Percentiles rank a stretch among this genome's conserved stretches.
phyloP scores from a whole-genome alignment of 2,113 vertebrate species.

The Paralichthys olivaceus region DNA sequence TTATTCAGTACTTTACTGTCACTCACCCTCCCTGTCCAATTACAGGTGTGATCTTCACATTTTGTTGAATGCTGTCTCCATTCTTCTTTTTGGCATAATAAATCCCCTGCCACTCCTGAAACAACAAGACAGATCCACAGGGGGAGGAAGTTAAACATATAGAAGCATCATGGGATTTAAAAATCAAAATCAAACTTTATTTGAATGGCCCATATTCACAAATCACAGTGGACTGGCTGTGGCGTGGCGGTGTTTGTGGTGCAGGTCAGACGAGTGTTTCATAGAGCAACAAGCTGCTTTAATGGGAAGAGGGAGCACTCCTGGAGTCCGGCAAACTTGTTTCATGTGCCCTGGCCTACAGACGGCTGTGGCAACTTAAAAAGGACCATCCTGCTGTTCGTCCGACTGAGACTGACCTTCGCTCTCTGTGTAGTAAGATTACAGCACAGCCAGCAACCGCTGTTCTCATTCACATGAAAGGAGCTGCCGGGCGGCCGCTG shows the following conservation, averaged over 20 bases:
- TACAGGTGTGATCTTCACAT: conserved; percentile 98
- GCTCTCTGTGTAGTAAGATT: conserved; percentile 78
- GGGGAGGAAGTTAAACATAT: not conserved
- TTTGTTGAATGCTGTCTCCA: conserved; percentile 95
- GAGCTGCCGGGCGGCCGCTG: conserved; percentile 37
- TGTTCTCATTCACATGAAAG: conserved; percentile 72
- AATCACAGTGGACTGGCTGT: not conserved
- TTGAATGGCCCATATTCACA: no score
- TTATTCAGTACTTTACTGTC: not conserved
- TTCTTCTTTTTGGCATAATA: conserved; percentile 96
- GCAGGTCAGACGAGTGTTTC: conserved; percentile 36
- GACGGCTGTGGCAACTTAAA: conserved; percentile 66
- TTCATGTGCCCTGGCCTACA: conserved; percentile 72
- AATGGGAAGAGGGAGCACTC: conserved; percentile 41
- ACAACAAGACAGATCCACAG: conserved; percentile 19
- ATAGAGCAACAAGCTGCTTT: conserved; percentile 54
- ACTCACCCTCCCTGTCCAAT: conserved; percentile 97
- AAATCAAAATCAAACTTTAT: not conserved
- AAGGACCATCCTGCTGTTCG: conserved; percentile 75
- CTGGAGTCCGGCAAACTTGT: conserved; percentile 48
- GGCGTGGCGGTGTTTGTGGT: not conserved
- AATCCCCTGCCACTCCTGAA: conserved; percentile 97
- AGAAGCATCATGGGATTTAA: not conserved
- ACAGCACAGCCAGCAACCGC: conserved; percentile 57
- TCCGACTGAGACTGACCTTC: conserved; percentile 78